These are phyloP conservation scores for Sinocyclocheilus anshuiensis DNA, from an alignment of 2,113 vertebrate genomes.

Conservation along the genomic window DNA sequence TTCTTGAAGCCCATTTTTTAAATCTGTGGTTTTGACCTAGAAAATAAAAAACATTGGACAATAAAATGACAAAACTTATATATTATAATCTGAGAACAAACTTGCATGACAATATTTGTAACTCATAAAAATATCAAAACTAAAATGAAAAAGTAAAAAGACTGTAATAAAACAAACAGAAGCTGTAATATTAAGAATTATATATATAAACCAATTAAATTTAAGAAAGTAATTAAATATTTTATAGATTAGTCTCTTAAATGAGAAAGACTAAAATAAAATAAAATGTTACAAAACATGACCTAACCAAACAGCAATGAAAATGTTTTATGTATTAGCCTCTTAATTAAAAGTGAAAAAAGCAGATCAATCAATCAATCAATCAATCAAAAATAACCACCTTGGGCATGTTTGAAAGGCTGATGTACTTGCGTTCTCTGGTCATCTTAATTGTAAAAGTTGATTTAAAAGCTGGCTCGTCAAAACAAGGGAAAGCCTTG, in stretches of 20 bases:
- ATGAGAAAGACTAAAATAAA: too few species aligned
- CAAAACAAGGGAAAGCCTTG: slow-evolving; percentile 96
- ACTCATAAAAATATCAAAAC: too few species aligned
- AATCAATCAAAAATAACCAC: slow-evolving; percentile 68
- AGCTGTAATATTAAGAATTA: too few species aligned
- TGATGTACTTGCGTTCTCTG: slow-evolving; percentile 78
- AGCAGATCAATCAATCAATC: neutral
- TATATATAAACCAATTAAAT: too few species aligned
- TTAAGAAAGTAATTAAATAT: too few species aligned
- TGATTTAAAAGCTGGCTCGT: slow-evolving; percentile 94
- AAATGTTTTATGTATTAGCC: neutral
- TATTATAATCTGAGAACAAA: neutral
- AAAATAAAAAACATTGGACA: slow-evolving; percentile 24
- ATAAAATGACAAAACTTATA: neutral
- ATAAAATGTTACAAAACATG: too few species aligned
- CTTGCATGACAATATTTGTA: neutral
- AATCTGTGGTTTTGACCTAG: slow-evolving; percentile 65
- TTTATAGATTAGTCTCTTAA: too few species aligned
- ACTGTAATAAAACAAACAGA: too few species aligned
- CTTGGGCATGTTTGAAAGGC: slow-evolving; percentile 96
- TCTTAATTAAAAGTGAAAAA: neutral
- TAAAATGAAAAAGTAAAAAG: too few species aligned
- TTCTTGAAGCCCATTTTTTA: slow-evolving; percentile 73
- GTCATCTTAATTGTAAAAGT: slow-evolving; percentile 86
- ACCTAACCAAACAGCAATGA: neutral